Conservation (phyloP, 1,140 invertebrate genomes). For the Conus ventricosus region DNA sequence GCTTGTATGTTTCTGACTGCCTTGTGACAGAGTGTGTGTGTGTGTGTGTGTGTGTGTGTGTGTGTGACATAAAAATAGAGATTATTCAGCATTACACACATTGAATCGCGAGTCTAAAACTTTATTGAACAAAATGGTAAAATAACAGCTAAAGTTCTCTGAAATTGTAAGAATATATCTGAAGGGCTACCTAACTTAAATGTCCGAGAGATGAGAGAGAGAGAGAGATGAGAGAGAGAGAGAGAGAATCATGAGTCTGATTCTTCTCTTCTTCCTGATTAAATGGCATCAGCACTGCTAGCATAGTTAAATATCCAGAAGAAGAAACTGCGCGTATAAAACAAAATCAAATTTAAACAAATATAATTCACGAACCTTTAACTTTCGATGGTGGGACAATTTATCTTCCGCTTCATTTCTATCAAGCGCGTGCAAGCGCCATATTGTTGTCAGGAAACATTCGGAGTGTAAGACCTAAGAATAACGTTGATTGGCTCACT, state of each 20-base stretch:
- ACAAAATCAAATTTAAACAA: no score
- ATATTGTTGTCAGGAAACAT: constrained; percentile 33
- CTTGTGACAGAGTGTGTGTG: no score
- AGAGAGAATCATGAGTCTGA: not conserved
- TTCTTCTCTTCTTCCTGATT: no score
- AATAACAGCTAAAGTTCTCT: not conserved
- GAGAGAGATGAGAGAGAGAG: not conserved
- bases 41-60: no score
- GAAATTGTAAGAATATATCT: not conserved
- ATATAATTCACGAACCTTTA: not conserved
- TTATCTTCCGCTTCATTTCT: constrained; percentile 24
- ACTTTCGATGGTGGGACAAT: not conserved
- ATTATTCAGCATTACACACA: constrained; percentile 2
- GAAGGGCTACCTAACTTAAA: no score
- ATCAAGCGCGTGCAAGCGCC: not conserved
- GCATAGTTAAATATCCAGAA: no score
- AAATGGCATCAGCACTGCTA: not conserved
- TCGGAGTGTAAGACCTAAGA: not conserved
- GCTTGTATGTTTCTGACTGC: no score
- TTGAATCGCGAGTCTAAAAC: no score
- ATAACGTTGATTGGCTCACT: not conserved
- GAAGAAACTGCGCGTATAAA: no score
- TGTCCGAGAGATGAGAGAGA: no score
- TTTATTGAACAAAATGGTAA: no score
- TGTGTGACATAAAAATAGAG: no score